Percentiles rank a stretch among this genome's conserved stretches.
These are phyloP conservation scores for Notarius quadriscutis DNA, from an alignment of 2,113 vertebrate genomes.

Conservation along the genomic window DNA sequence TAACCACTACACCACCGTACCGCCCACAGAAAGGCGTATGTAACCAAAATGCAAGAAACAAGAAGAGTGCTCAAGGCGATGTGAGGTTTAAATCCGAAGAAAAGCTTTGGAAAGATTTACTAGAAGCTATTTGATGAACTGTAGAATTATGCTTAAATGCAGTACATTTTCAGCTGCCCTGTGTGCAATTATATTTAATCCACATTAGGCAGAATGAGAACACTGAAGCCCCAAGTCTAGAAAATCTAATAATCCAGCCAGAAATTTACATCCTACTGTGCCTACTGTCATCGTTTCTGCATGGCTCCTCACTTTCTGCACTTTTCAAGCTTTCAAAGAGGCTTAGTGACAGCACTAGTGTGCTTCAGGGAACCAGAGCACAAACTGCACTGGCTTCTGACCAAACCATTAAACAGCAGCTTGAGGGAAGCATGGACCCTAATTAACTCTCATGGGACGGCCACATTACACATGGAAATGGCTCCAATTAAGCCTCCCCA, in stretches of 20 bases:
- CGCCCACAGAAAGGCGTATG: not conserved
- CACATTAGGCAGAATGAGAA: conserved; percentile 23
- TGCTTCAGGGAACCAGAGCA: conserved; percentile 21
- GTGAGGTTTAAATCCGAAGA: conserved; percentile 3
- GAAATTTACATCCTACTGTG: conserved; percentile 3
- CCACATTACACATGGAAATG: conserved; percentile 68
- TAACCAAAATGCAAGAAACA: not conserved
- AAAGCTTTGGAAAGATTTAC: conserved; percentile 20
- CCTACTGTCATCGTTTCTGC: not conserved
- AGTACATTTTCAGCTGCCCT: not conserved
- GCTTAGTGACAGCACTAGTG: not conserved
- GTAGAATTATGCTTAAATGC: not conserved
- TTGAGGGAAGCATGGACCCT: conserved; percentile 47
- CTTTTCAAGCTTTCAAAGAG: not conserved
- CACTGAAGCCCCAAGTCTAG: not conserved
- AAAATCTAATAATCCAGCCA: conserved; percentile 15
- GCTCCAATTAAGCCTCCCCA: conserved; percentile 66
- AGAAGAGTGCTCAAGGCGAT: not conserved
- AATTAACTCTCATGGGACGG: conserved; percentile 66
- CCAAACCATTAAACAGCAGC: conserved; percentile 44
- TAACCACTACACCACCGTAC: too few relatives aligned
- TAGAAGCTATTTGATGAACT: conserved; percentile 15
- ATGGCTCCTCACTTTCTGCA: not conserved
- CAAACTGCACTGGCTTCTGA: conserved; percentile 30
- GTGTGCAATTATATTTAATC: conserved; percentile 26